Evolutionary conservation across 1,140 invertebrate genomes (phyloP).

Genomic region (Oncopodura yosiiana): DNA sequence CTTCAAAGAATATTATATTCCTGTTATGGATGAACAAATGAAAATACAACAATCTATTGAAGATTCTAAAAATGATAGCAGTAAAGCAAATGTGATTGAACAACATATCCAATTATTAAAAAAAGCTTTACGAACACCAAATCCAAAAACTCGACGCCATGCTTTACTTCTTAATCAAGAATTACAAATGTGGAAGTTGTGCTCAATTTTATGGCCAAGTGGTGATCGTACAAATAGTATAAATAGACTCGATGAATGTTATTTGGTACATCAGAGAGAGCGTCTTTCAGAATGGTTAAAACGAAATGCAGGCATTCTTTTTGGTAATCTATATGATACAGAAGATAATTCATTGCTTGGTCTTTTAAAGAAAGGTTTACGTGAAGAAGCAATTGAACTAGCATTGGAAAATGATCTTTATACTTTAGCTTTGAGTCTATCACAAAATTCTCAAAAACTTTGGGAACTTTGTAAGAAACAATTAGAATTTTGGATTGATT

Average conservation of each 20-base stretch:
- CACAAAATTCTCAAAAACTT: slow-evolving; percentile 1
- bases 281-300: slow-evolving; percentile 20
- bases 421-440: slow-evolving; percentile 16
- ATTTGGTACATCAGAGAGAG: slow-evolving; percentile 9
- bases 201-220: slow-evolving; percentile 25
- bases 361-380: slow-evolving; percentile 14
- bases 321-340: slow-evolving; percentile 13
- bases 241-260: neutral
- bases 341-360: slow-evolving; percentile 10
- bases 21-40: neutral
- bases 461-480: neutral
- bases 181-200: slow-evolving; percentile 23
- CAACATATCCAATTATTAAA: neutral
- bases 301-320: slow-evolving; percentile 16
- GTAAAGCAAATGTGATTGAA: neutral
- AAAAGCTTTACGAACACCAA: no score
- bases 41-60: neutral
- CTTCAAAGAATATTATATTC: no score
- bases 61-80: neutral
- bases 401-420: slow-evolving; percentile 21
- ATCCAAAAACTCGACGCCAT: no score
- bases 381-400: slow-evolving; percentile 17
- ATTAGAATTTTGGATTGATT: slow-evolving; percentile 8
- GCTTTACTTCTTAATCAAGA: slow-evolving; percentile 11
- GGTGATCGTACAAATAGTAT: neutral